Conservation (phyloP, 92 coral and sea anemone genomes). For the Phenganax subtilis region DNA sequence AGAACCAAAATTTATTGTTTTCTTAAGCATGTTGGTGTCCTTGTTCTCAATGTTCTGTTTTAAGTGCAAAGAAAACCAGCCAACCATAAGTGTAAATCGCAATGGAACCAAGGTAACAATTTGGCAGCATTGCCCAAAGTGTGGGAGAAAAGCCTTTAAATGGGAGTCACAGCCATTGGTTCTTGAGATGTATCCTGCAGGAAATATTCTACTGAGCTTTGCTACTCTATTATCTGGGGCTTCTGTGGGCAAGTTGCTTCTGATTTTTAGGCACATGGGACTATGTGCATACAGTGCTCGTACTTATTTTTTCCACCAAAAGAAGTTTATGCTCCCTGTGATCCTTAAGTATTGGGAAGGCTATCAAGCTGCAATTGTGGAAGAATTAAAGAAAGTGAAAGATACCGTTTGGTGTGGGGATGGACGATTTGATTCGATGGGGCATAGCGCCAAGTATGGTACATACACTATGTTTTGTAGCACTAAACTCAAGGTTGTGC, state of each 20-base stretch:
- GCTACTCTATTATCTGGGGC: constrained; percentile 4
- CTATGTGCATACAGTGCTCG: constrained; percentile 28
- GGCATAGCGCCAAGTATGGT: constrained; percentile 51
- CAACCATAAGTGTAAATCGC: constrained; percentile 8
- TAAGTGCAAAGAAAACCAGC: constrained; percentile 20
- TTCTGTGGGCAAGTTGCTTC: constrained; percentile 28
- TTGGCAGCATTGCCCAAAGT: constrained; percentile 11
- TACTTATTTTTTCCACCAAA: background rate
- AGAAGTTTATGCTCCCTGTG: constrained; percentile 17
- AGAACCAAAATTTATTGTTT: constrained; percentile 9
- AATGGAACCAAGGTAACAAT: constrained; percentile 28
- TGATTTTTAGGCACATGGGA: constrained; percentile 43
- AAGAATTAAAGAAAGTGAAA: constrained; percentile 36
- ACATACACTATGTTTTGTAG: constrained; percentile 38
- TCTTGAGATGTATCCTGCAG: constrained; percentile 24
- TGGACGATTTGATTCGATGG: constrained; percentile 48
- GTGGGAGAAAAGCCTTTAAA: constrained; percentile 5
- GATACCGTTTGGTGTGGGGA: constrained; percentile 38
- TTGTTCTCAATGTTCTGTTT: constrained; percentile 31
- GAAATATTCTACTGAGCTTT: constrained; percentile 28
- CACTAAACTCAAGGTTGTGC: constrained; percentile 30
- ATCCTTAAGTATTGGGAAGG: constrained; percentile 36
- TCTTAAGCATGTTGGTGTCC: constrained; percentile 7
- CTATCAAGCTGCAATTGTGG: constrained; percentile 33
- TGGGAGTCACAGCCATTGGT: constrained; percentile 17